Conservation (phyloP, 2,797 vertebrate species). For the Gallirallus australis region DNA sequence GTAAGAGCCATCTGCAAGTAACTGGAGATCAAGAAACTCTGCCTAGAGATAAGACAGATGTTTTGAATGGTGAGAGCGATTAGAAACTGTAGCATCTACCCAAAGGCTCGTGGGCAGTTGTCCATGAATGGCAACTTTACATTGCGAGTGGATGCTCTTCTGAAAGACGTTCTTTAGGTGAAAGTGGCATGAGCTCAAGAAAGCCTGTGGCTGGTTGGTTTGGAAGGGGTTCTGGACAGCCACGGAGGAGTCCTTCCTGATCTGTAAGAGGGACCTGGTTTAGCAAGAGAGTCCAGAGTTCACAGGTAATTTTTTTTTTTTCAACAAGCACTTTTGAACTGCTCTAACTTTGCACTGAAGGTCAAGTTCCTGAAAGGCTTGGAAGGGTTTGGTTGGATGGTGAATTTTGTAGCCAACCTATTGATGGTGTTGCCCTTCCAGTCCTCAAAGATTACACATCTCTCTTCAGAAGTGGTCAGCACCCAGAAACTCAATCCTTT, state of each 20-base stretch:
- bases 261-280: slow-evolving; percentile 11
- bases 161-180: not conserved
- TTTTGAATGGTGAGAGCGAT: slow-evolving; percentile 21
- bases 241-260: not conserved
- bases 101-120: slow-evolving; percentile 44
- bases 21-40: not conserved
- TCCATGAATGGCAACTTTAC: not conserved
- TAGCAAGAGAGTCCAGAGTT: not conserved
- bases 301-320: not conserved
- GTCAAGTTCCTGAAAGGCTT: not conserved
- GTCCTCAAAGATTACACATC: not conserved
- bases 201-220: not conserved
- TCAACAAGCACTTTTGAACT: not conserved
- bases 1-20: not conserved
- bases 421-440: not conserved
- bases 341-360: not conserved
- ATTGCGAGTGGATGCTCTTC: not conserved
- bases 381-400: not conserved
- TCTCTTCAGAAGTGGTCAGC: not conserved
- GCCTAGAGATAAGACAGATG: not conserved
- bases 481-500: not conserved
- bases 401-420: not conserved
- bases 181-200: not conserved
- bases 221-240: slow-evolving; percentile 27
- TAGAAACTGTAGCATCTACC: slow-evolving; percentile 18